phyloP scores from a whole-genome alignment of 1,140 invertebrate species.

The Drosophila serrata region DNA sequence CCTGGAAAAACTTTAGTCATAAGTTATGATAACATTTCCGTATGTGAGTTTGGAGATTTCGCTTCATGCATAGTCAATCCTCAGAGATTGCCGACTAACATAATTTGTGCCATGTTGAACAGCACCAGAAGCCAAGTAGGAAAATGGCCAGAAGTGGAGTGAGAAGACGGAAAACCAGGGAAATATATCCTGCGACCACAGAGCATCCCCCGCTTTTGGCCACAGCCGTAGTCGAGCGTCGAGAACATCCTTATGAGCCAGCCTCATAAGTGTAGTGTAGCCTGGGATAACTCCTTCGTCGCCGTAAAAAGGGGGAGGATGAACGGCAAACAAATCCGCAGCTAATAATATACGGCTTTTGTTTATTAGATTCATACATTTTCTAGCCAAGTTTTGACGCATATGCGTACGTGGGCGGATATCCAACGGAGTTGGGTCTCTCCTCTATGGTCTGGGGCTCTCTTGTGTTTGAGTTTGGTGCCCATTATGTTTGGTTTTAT shows the following conservation, averaged over 20 bases:
- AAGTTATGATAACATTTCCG: slow-evolving; percentile 80
- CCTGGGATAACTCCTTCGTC: slow-evolving; percentile 60
- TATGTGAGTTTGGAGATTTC: slow-evolving; percentile 31
- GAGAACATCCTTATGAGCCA: slow-evolving; percentile 20
- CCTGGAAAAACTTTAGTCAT: slow-evolving; percentile 70
- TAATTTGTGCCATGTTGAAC: slow-evolving; percentile 77
- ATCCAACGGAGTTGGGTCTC: slow-evolving; percentile 1
- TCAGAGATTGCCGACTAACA: slow-evolving; percentile 77
- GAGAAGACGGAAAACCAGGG: not conserved
- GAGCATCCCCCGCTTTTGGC: slow-evolving; percentile 22
- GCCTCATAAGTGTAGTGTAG: slow-evolving; percentile 45
- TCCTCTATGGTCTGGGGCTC: not conserved
- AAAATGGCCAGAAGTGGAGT: not conserved
- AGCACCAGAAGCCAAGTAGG: slow-evolving; percentile 25
- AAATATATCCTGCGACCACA: slow-evolving; percentile 21
- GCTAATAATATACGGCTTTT: slow-evolving; percentile 83
- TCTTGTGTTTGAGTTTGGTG: slow-evolving; percentile 12
- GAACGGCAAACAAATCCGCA: slow-evolving; percentile 66
- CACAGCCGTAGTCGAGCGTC: slow-evolving; percentile 29
- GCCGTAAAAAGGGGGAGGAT: slow-evolving; percentile 7
- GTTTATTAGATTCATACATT: slow-evolving; percentile 83
- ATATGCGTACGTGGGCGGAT: slow-evolving; percentile 31
- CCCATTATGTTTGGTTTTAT: slow-evolving; percentile 78
- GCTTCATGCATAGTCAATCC: slow-evolving; percentile 69
- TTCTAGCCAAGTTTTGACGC: slow-evolving; percentile 68